Conservation (phyloP, 2,888 invertebrate genomes). For the Anticlea derivata region DNA sequence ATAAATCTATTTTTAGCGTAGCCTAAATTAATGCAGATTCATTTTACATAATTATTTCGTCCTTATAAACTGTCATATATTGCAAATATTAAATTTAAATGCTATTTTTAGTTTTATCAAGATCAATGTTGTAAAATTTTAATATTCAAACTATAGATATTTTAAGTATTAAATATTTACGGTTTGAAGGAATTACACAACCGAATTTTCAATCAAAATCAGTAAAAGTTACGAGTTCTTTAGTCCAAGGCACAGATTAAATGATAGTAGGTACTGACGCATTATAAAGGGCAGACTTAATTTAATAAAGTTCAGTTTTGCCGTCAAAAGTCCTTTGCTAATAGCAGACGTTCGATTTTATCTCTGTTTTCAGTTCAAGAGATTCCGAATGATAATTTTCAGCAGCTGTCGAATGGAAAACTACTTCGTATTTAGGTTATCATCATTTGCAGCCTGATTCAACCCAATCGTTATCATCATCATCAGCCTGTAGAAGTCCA, state of each 20-base stretch:
- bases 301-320: conserved; percentile 14
- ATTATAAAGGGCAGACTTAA: conserved; percentile 17
- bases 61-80: not conserved
- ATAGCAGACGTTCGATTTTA: conserved; percentile 6
- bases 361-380: conserved; percentile 1
- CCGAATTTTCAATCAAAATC: conserved; percentile 4
- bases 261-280: no score
- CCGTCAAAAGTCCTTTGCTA: not conserved
- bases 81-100: not conserved
- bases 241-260: no score
- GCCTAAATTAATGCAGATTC: conserved; percentile 1
- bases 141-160: no score
- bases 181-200: no score
- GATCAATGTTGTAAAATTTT: no score
- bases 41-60: not conserved
- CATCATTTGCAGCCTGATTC: no score
- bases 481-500: no score
- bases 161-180: no score
- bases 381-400: no score
- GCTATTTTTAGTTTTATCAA: not conserved
- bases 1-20: not conserved
- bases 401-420: no score
- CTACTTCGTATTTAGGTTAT: no score
- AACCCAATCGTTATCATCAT: no score
- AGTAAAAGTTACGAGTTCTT: conserved; percentile 3